phyloP scores from a whole-genome alignment of 2,888 invertebrate species.

The Alviniconcha strummeri region DNA sequence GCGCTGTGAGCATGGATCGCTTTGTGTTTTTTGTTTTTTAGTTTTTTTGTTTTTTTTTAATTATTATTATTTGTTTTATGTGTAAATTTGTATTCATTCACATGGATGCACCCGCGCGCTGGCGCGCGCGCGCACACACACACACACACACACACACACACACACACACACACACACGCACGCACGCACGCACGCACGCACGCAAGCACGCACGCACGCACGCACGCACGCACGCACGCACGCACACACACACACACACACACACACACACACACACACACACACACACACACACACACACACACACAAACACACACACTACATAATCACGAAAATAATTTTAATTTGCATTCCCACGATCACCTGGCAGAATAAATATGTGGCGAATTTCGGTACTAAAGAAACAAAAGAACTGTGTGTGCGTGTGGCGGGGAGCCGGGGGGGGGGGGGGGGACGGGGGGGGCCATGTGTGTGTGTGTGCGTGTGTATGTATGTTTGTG shows the following conservation, averaged over 20 bases:
- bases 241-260: neutral
- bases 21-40: neutral
- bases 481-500: too few relatives aligned
- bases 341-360: too few relatives aligned
- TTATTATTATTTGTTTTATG: neutral
- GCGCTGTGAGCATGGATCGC: neutral
- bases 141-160: neutral
- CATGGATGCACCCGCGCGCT: too few relatives aligned
- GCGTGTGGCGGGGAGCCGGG: too few relatives aligned
- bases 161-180: neutral
- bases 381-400: too few relatives aligned
- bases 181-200: neutral
- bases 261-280: constrained; percentile 16
- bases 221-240: neutral
- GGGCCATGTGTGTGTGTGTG: too few relatives aligned
- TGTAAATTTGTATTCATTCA: too few relatives aligned
- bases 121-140: neutral
- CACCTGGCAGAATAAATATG: too few relatives aligned
- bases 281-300: constrained; percentile 12
- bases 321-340: too few relatives aligned
- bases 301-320: neutral
- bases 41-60: neutral
- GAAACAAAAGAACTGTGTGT: too few relatives aligned
- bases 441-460: too few relatives aligned
- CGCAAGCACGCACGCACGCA: neutral